Evolutionary conservation across 2,113 vertebrate species (phyloP), one percentile per base, ranked within the genome.

Genomic region (Rhynchopsitta pachyrhyncha): DNA sequence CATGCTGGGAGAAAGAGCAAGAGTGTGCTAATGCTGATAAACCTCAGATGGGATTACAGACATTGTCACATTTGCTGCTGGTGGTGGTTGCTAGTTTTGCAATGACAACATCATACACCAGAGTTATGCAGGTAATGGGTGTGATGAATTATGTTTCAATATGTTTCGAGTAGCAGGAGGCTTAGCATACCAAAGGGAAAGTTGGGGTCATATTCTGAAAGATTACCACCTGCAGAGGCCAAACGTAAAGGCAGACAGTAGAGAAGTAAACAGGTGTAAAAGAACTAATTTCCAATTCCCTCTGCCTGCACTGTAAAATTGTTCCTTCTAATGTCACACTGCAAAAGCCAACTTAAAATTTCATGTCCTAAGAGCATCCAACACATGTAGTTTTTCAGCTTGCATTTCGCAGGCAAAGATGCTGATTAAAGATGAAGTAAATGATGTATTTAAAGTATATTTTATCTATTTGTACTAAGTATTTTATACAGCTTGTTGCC

Each of bases 161-260:
- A 6, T 35, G 64, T 24, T 94, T 11, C 37, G 20, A 11, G 44
- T 37, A 96, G 91, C 92, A 94, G 86, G 81, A 89, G 60, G 66
- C 27, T 92, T 41, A 55, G 88, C 62, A 44, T 63, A 92, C 27
- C 9, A 27, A 92, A 75, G 93, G 50, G 86, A 92, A 96, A 95
- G 91, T 46, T 86, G 67, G 82, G 93, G 94, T 97, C 90, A 84
- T 57, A 50, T 9, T 92, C 67, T 42, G 46, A 77, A 57, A 62
- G 87, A 96, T 93, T 73, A 50, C 88, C 83, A 89, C 95, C 87
- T 70, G 79, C 63, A 64, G 85, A 89, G 88, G 81, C 88, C 75
- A 85, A 82, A 75, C 2, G 46, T 59, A 59, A 28, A 80, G 42
- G 83, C 88, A 85, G 67, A 67, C 39, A 18, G 41, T 28, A 29